A percentile compares a stretch with the other conserved stretches of the same genome.
phyloP scores from a whole-genome alignment of 2,113 vertebrate species.

The Corythornis vintsioides region DNA sequence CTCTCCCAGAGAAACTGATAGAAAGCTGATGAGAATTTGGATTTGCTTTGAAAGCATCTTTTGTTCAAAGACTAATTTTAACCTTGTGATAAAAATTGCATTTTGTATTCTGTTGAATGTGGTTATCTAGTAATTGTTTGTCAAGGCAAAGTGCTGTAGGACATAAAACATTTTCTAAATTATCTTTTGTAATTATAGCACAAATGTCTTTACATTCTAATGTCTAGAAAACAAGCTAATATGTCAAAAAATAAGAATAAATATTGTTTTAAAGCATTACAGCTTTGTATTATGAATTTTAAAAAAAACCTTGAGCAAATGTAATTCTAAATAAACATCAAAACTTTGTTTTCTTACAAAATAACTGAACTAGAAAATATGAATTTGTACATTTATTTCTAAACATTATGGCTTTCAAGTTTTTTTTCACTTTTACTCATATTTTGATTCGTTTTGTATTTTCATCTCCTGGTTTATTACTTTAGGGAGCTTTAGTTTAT shows the following conservation, averaged over 20 bases:
- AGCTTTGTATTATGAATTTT: neutral
- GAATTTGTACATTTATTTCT: neutral
- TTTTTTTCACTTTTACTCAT: neutral
- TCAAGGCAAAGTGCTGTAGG: conserved; percentile 76
- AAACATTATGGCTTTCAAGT: neutral
- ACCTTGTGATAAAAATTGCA: conserved; percentile 75
- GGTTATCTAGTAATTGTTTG: conserved; percentile 77
- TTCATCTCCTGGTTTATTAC: neutral
- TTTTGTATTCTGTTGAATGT: conserved; percentile 75
- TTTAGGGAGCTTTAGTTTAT: neutral
- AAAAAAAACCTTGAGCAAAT: neutral
- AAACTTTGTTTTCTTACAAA: neutral
- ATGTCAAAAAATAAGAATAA: conserved; percentile 11
- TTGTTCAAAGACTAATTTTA: conserved; percentile 80
- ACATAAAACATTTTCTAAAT: conserved; percentile 64
- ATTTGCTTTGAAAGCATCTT: conserved; percentile 73
- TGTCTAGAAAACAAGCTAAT: conserved; percentile 37
- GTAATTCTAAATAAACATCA: neutral
- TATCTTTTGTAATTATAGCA: conserved; percentile 69
- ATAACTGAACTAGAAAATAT: neutral
- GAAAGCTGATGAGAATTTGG: conserved; percentile 68
- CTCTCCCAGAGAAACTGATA: conserved; percentile 49
- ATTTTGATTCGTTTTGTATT: neutral
- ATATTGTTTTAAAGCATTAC: neutral
- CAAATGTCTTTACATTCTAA: conserved; percentile 41